These are phyloP conservation scores for Mormyrus proboscirostris DNA, from an alignment of 2,797 vertebrate species.

Conservation along the genomic window DNA sequence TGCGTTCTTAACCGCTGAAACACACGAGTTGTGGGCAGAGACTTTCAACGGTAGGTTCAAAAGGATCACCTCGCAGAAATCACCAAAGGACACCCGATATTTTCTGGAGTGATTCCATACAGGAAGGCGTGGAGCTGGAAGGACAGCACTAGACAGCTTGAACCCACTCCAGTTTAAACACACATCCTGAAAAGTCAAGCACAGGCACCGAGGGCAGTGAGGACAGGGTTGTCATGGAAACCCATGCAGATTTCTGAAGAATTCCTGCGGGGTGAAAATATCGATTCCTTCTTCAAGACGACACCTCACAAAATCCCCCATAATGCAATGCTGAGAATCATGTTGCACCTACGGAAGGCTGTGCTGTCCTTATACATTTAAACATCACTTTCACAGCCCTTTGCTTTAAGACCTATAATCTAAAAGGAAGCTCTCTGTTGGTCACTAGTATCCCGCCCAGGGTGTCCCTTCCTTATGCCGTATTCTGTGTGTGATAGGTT, in stretches of 20 bases:
- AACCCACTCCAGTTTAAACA: slow-evolving; percentile 19
- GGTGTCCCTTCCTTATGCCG: not conserved
- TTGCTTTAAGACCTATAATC: not conserved
- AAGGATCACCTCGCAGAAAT: not conserved
- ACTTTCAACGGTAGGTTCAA: not conserved
- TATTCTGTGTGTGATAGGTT: not conserved
- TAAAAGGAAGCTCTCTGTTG: not conserved
- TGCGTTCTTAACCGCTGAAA: not conserved
- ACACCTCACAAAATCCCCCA: slow-evolving; percentile 12
- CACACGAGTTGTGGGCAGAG: not conserved
- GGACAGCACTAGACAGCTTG: not conserved
- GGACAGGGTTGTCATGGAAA: slow-evolving; percentile 25
- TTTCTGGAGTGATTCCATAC: not conserved
- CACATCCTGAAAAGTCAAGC: slow-evolving; percentile 12
- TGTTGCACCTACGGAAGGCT: not conserved
- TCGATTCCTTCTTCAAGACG: slow-evolving; percentile 25
- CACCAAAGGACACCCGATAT: not conserved
- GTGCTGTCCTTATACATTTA: not conserved
- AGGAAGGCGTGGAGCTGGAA: not conserved
- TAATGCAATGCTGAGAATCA: not conserved
- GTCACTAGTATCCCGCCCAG: not conserved
- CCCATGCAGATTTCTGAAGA: slow-evolving; percentile 20
- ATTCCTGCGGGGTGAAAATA: slow-evolving; percentile 8
- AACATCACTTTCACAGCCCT: not conserved
- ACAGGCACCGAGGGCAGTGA: slow-evolving; percentile 9